Conservation (phyloP, 2,113 vertebrate genomes). For the Gallinago media region DNA sequence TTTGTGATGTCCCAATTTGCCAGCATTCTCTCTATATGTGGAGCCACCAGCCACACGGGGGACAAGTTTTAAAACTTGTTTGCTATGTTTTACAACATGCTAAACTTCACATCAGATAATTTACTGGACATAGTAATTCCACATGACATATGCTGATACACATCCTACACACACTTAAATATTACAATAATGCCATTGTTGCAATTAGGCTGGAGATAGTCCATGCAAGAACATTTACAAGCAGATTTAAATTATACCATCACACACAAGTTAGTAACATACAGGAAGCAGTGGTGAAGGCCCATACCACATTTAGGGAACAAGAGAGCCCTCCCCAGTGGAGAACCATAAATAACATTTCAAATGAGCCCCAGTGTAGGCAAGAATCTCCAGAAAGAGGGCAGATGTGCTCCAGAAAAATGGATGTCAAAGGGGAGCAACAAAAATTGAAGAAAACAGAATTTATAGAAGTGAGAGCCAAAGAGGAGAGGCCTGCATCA, state of each 20-base stretch:
- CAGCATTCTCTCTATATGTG: neutral
- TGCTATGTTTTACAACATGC: neutral
- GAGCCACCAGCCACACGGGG: neutral
- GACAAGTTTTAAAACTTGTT: neutral
- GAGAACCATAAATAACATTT: neutral
- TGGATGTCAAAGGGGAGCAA: neutral
- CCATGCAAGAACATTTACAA: neutral
- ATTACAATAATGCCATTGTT: neutral
- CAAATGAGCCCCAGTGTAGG: neutral
- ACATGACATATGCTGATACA: neutral
- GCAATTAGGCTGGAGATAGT: neutral
- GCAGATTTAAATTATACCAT: neutral
- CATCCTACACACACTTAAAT: neutral
- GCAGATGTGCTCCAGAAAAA: neutral
- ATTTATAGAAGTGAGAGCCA: neutral
- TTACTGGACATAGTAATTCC: neutral
- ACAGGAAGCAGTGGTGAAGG: neutral
- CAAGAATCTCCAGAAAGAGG: neutral
- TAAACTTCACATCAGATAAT: neutral
- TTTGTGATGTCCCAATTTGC: too few relatives aligned
- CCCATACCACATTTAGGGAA: neutral
- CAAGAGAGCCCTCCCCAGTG: neutral
- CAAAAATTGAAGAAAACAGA: neutral
- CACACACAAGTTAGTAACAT: neutral
- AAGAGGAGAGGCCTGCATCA: neutral